Base-by-base conservation (phyloP, 2,888 invertebrate genomes). In the Eupithecia dodoneata region DNA sequence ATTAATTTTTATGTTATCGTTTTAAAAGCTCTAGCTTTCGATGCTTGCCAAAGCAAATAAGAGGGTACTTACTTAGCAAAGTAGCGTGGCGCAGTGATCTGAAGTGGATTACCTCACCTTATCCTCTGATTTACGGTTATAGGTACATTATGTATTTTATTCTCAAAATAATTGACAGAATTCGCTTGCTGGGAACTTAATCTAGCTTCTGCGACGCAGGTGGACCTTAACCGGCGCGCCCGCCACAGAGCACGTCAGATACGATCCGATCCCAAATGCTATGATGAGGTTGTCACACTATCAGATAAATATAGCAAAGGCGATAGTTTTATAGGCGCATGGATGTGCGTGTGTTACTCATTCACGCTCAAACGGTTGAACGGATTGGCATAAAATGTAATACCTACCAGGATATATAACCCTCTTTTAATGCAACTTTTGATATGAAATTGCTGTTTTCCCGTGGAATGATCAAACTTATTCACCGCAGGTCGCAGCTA, bases 381-480 rank as follows among this genome's bases (percentile, higher is more conserved):
- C n/a, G 55, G 4, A 55, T n/a, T 7, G 6, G 10, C 5, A n/a
- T 55, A 7, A 55, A 55, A 55, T n/a, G 30, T 30, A 30, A 30
- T 55, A 0, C 7, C 9, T 59, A 59, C 59, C 9, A 59, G 18
- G 9, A 55, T 55, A n/a, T n/a, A 55, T n/a, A 55, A n/a, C 3
- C 6, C 6, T 2, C 2, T 5, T 4, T 2, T n/a, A n/a, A 5
- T 0, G n/a, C 1, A 2, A 7, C n/a, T 55, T 18, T 18, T 18
- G 18, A 18, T 59, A 3, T 55, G 2, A 49, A 13, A 49, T 0
- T 49, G 13, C 49, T 7, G 15, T 18, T 3, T n/a, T 52, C n/a
- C 6, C n/a, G 6, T 9, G 18, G 9, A 18, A 18, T 55, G 2
- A 59, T 10, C 0, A 30, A 12, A 30, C 55, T 63, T 30, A 30